Evolutionary conservation across 2,113 vertebrate species (phyloP), one percentile per base, ranked within the genome.

Genomic region (Pseudonaja textilis): DNA sequence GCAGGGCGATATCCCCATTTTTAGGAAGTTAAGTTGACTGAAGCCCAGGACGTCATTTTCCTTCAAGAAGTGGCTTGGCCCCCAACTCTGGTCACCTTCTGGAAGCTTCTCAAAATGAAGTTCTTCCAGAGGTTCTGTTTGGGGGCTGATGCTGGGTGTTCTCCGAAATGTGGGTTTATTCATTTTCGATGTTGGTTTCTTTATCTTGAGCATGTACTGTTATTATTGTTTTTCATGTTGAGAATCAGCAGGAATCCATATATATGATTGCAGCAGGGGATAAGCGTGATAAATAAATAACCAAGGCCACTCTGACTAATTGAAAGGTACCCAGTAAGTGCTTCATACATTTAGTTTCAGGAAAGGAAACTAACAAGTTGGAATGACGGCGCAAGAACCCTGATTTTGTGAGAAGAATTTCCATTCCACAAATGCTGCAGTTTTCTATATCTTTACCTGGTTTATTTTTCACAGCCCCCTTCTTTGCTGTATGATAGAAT

Each of bases 291-390:
- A 64, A 29, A 64, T 64, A 64, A n/a, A 64, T n/a, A 64, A 94
- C 91, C 39, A 45, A 92, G 74, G 34, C 93, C 86, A 86, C n/a
- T 16, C 88, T 7, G 50, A 2, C 11, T 16, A 10, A 91, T 95
- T 93, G 25, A 95, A 95, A 93, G 55, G 34, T 26, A 56, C 92
- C 26, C 54, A 92, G 86, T 9, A 85, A 56, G 29, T 74, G 87
- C 14, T 88, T 9, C 56, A 89, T 90, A 2, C 18, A n/a, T 1
- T 88, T n/a, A 6, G 2, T 89, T 92, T 55, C 89, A 94, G 16
- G 14, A 57, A 92, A 12, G 89, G 34, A 8, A 93, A 22, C n/a
- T 93, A 39, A 25, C 89, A 89, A 50, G 89, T 39, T 39, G 26
- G 26, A 55, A 0, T 92, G 39, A 6, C 5, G n/a, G 16, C 1